These are phyloP conservation scores for Neoascia interrupta DNA, from an alignment of 2,888 invertebrate species.

Conservation along the genomic window DNA sequence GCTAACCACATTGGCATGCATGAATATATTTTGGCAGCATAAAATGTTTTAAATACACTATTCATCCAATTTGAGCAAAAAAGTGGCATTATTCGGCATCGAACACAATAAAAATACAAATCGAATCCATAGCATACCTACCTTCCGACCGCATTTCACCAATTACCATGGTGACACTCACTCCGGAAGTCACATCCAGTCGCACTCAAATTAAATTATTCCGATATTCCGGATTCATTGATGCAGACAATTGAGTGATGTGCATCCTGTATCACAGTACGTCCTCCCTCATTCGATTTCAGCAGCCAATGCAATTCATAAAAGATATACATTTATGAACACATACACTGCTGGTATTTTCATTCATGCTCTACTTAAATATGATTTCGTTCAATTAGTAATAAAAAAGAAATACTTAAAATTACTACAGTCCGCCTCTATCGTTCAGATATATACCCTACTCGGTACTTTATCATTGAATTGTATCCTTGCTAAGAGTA, in stretches of 20 bases:
- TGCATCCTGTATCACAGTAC: conserved; percentile 29
- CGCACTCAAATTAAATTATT: conserved; percentile 57
- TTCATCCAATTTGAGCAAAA: conserved; percentile 25
- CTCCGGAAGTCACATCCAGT: conserved; percentile 41
- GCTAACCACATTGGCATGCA: no score
- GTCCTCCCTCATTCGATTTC: conserved; percentile 8
- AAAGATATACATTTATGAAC: no score
- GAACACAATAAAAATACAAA: conserved; percentile 31
- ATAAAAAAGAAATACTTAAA: not conserved
- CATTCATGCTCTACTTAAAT: not conserved
- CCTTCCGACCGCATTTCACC: conserved; percentile 49
- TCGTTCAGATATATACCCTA: no score
- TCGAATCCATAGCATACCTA: no score
- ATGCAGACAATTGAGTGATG: conserved; percentile 58
- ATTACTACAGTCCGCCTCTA: no score
- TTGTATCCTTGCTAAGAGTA: no score
- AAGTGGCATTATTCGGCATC: conserved; percentile 18
- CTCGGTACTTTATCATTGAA: no score
- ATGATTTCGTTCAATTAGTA: conserved; percentile 1
- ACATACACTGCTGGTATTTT: not conserved
- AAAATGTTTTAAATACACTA: no score
- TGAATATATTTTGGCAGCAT: no score
- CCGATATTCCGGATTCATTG: conserved; percentile 51
- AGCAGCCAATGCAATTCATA: not conserved
- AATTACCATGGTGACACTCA: conserved; percentile 50